Evolutionary conservation across 2,797 vertebrate species (phyloP).

Genomic region (Molossus alvarezi): DNA sequence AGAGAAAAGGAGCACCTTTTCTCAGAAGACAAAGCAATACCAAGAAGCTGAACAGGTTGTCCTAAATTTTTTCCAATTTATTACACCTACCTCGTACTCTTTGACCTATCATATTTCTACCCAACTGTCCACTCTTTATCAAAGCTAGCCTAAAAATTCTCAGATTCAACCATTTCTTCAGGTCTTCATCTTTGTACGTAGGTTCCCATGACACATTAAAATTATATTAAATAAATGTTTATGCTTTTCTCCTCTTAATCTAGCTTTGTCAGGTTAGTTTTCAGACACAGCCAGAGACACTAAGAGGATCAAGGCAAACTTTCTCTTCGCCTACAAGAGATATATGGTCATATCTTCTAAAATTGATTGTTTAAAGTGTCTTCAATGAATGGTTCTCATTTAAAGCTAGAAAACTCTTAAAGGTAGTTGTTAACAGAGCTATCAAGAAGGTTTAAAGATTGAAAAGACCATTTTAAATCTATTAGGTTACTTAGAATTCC

Average conservation of each 20-base stretch:
- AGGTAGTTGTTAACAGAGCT: constrained; percentile 11
- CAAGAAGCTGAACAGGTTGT: neutral
- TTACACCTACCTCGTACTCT: neutral
- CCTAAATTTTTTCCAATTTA: neutral
- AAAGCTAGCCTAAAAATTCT: neutral
- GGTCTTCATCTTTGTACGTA: neutral
- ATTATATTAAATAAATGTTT: neutral
- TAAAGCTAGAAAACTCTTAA: constrained; percentile 33
- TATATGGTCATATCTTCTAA: neutral
- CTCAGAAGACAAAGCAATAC: neutral
- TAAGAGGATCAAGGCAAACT: neutral
- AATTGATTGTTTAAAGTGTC: neutral
- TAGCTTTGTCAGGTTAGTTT: neutral
- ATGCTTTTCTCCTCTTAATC: neutral
- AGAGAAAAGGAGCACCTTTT: neutral
- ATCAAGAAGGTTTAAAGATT: neutral
- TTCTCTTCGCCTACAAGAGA: neutral
- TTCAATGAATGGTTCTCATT: constrained; percentile 14
- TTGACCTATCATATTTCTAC: neutral
- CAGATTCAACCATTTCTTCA: neutral
- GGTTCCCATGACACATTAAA: neutral
- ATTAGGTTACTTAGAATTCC: neutral
- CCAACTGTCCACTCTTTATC: neutral
- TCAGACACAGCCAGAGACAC: neutral
- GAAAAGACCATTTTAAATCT: constrained; percentile 39